Evolutionary conservation across 37 sponge, comb jelly and placozoan genomes (phyloP).

Genomic region (Halichondria panicea): DNA sequence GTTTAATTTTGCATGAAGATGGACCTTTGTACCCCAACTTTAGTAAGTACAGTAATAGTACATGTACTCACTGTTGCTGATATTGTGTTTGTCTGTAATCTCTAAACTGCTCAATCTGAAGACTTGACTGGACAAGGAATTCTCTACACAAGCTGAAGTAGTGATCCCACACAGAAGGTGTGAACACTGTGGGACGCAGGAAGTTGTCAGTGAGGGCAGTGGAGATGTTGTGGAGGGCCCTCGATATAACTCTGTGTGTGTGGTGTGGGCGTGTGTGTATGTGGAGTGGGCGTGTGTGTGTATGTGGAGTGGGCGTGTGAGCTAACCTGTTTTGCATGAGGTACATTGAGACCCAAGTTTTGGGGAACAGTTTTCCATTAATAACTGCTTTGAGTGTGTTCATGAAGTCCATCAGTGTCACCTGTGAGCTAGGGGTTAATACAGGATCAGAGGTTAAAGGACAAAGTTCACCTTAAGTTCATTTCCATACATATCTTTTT

Average conservation of each 20-base stretch:
- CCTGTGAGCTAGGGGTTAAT: constrained; percentile 4
- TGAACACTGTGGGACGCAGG: constrained; percentile 12
- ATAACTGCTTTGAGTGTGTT: constrained; percentile 3
- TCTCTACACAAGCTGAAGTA: constrained; percentile 41
- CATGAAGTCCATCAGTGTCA: constrained; percentile 34
- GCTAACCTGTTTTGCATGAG: constrained; percentile 50
- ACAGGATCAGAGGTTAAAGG: neutral
- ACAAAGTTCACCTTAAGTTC: constrained; percentile 5
- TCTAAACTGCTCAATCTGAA: constrained; percentile 42
- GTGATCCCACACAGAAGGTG: constrained; percentile 52
- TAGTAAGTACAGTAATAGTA: too few species aligned
- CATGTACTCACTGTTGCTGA: constrained; percentile 25
- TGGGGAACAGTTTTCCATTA: constrained; percentile 10
- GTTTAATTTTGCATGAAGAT: too few species aligned
- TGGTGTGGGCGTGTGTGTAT: too few species aligned
- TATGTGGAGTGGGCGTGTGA: too few species aligned
- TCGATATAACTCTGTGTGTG: constrained; percentile 8
- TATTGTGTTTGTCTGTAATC: constrained; percentile 20
- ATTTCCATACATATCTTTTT: constrained; percentile 3
- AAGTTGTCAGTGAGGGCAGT: neutral
- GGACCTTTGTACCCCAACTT: neutral
- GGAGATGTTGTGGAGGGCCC: constrained; percentile 17
- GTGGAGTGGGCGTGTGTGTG: too few species aligned
- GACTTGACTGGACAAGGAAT: constrained; percentile 36
- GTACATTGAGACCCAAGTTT: constrained; percentile 45